A percentile compares a stretch with the other conserved stretches of the same genome.
Evolutionary conservation across 2,113 vertebrate genomes (phyloP).

Genomic region (Pandion haliaetus): DNA sequence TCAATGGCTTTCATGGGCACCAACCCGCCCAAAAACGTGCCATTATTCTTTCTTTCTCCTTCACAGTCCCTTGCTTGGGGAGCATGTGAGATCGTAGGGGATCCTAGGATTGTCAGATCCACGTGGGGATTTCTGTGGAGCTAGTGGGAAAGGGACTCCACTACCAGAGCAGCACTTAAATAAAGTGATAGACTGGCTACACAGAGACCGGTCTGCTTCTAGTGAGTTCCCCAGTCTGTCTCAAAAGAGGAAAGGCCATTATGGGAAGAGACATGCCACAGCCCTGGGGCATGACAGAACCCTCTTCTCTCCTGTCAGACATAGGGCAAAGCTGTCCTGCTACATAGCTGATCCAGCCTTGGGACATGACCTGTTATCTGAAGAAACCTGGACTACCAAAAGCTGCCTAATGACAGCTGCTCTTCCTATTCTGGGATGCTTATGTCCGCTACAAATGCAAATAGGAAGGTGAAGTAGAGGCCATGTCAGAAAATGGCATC

Average conservation of each 20-base stretch:
- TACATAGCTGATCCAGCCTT: not conserved
- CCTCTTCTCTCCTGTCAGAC: not conserved
- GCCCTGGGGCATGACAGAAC: not conserved
- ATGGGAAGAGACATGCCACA: not conserved
- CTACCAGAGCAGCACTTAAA: not conserved
- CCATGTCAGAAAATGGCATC: not conserved
- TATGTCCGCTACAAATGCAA: not conserved
- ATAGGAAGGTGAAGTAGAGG: not conserved
- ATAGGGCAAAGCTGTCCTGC: not conserved
- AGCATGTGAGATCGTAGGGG: not conserved
- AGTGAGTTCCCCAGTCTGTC: not conserved
- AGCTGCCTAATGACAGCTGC: not conserved
- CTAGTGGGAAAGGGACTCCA: not conserved
- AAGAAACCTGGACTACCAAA: not conserved
- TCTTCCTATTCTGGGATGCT: not conserved
- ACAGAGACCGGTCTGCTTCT: not conserved
- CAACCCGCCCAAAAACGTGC: accelerated
- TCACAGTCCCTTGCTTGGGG: not conserved
- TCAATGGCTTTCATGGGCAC: not conserved
- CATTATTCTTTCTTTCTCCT: not conserved
- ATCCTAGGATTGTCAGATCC: not conserved
- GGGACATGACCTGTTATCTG: not conserved
- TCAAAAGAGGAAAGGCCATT: not conserved
- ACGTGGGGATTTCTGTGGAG: not conserved
- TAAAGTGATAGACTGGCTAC: not conserved